Base-by-base conservation (phyloP, 2,888 invertebrate genomes). In the Xanthorhoe spadicearia region DNA sequence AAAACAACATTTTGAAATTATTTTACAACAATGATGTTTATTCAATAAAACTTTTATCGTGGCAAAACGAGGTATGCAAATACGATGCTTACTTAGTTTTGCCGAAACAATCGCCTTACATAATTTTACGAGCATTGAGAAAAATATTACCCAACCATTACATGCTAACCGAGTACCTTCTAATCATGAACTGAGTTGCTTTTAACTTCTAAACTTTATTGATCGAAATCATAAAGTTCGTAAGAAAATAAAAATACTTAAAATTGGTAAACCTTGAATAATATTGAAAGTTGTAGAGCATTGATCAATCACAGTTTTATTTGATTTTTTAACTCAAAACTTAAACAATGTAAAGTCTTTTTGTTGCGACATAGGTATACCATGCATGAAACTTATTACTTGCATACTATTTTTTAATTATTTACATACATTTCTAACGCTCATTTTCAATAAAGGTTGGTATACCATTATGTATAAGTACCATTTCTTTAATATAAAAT, bases 111-210 rank as follows among this genome's bases (percentile, higher is more conserved):
- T 70, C 23, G 65, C 46, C 61, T 72, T 73, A 72, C 62, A 66
- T 67, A 70, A 72, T 66, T 64, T 64, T 55, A 64, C 59, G 51
- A 49, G 64, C 61, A 70, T 55, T 63, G 49, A 69, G 61, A 66
- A 70, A 69, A 66, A 66, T 70, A 66, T 66, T 73, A 64, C 66
- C 60, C 54, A 72, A 72, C 55, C 54, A 68, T 73, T 68, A 69
- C 60, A 63, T 43, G 61, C 56, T 65, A 68, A 69, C 67, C 59
- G 58, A n/a, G 15, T 23, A n/a, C 17, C 19, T 51, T 48, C 38
- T n/a, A 18, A 60, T 60, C 19, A 52, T 23, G 23, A 23, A 50
- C 49, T 18, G 8, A 4, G 48, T 13, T 49, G 49, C 61, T 50
- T 48, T 60, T 61, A 61, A 23, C n/a, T n/a, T 3, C 23, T 23